phyloP scores from a whole-genome alignment of 2,797 vertebrate genomes.

The Labroides dimidiatus region DNA sequence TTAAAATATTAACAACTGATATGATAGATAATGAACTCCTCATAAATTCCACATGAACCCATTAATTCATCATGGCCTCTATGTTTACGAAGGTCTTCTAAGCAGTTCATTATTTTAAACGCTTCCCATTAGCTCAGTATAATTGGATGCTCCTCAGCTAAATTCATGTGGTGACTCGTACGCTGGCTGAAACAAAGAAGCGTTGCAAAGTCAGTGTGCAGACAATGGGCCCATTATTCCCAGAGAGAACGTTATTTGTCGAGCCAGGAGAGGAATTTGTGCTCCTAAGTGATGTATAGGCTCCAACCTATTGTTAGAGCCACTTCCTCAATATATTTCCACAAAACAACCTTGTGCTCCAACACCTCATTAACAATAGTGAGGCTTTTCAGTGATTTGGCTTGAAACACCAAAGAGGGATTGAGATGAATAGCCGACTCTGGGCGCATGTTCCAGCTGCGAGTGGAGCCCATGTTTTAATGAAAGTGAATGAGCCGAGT shows the following conservation, averaged over 20 bases:
- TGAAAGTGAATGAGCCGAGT: conserved; percentile 54
- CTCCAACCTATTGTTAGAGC: conserved; percentile 67
- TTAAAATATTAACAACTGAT: conserved; percentile 53
- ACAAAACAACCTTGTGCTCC: conserved; percentile 57
- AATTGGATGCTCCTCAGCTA: conserved; percentile 72
- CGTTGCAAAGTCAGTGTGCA: conserved; percentile 55
- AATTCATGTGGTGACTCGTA: conserved; percentile 54
- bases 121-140: conserved; percentile 70
- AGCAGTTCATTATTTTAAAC: conserved; percentile 73
- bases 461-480: conserved; percentile 66
- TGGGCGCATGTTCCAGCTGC: conserved; percentile 51
- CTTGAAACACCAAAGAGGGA: conserved; percentile 54
- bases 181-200: conserved; percentile 69
- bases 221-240: conserved; percentile 70
- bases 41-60: conserved; percentile 67
- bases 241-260: conserved; percentile 67
- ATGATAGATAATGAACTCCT: conserved; percentile 55
- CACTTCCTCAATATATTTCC: conserved; percentile 69
- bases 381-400: conserved; percentile 40
- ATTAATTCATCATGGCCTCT: conserved; percentile 66
- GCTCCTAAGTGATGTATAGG: conserved; percentile 59
- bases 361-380: conserved; percentile 57
- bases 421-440: conserved; percentile 43
- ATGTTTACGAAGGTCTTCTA: conserved; percentile 63
- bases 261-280: conserved; percentile 47